Conservation (phyloP, 2,113 vertebrate species). For the Catharus minimus region DNA sequence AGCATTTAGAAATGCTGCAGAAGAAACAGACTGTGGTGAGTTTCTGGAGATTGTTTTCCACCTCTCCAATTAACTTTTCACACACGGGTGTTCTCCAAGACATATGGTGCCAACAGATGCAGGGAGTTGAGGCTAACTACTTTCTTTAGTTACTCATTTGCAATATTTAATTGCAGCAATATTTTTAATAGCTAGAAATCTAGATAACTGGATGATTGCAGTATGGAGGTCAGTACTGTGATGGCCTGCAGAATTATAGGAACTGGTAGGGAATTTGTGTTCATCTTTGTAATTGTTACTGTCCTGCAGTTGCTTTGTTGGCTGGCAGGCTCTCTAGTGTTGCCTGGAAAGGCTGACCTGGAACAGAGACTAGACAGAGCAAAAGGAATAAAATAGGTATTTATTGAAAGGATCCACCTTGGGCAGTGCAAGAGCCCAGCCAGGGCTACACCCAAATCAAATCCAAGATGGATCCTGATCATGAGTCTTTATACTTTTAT, state of each 20-base stretch:
- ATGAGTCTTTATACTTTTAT: too few species aligned
- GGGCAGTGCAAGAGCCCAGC: too few species aligned
- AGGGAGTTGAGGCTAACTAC: not conserved
- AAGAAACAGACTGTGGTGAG: conserved; percentile 80
- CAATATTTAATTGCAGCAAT: not conserved
- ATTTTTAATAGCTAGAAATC: not conserved
- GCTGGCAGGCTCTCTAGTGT: not conserved
- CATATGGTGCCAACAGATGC: not conserved
- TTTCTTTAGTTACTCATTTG: not conserved
- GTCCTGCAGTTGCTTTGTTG: not conserved
- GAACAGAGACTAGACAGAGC: too few species aligned
- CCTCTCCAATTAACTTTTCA: not conserved
- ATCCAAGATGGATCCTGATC: too few species aligned
- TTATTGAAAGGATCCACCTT: too few species aligned
- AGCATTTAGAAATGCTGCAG: conserved; percentile 79
- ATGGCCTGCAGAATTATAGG: not conserved
- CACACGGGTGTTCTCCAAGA: not conserved
- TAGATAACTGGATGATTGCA: not conserved
- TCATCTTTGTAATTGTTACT: not conserved
- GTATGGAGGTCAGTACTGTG: not conserved
- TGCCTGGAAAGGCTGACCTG: too few species aligned
- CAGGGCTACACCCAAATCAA: too few species aligned
- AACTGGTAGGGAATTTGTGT: not conserved
- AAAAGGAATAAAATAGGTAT: too few species aligned
- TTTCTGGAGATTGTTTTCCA: not conserved